These are phyloP conservation scores for Ramazzottius varieornatus DNA, from an alignment of 2,888 invertebrate species.

Conservation along the genomic window DNA sequence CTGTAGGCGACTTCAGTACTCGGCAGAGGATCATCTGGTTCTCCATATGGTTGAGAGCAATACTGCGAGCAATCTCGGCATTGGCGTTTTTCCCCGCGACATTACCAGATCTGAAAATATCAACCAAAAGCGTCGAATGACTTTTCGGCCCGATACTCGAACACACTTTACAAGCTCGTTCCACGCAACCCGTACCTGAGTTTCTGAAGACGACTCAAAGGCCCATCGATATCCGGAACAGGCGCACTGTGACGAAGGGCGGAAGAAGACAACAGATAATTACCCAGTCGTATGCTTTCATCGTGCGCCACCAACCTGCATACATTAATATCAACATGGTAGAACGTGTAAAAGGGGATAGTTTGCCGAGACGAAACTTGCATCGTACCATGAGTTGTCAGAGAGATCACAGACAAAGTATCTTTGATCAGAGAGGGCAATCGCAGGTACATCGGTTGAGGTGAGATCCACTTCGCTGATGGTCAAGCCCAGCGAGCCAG, in stretches of 20 bases:
- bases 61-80: not conserved
- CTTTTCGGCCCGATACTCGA: no score
- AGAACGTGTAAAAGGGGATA: no score
- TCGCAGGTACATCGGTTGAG: not conserved
- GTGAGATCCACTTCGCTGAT: not conserved
- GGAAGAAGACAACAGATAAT: not conserved
- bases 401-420: not conserved
- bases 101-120: no score
- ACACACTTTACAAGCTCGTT: no score
- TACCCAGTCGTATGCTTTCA: not conserved
- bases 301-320: not conserved
- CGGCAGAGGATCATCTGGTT: slow-evolving; percentile 42
- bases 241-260: not conserved
- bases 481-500: not conserved
- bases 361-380: no score
- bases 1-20: slow-evolving; percentile 38
- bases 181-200: not conserved
- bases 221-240: not conserved
- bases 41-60: slow-evolving; percentile 29
- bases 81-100: not conserved
- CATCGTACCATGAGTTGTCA: not conserved
- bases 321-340: no score
- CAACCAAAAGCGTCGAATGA: no score
- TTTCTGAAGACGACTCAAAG: not conserved
- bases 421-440: not conserved